phyloP scores from a whole-genome alignment of 2,888 invertebrate genomes.

The Cylloceria caligata region DNA sequence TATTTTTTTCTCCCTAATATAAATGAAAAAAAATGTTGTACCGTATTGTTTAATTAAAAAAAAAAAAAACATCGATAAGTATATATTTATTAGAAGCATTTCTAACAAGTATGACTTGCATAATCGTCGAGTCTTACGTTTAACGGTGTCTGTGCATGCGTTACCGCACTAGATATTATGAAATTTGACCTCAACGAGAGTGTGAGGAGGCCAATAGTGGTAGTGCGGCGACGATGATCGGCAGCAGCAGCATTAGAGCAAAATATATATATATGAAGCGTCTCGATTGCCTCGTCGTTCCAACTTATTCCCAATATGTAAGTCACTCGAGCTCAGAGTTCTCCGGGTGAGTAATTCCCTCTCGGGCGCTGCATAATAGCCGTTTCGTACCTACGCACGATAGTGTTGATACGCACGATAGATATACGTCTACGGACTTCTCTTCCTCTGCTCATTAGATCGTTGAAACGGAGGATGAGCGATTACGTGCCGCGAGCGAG shows the following conservation, averaged over 20 bases:
- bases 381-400: constrained; percentile 28
- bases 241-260: constrained; percentile 7
- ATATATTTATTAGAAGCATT: not conserved
- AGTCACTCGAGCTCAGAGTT: constrained; percentile 10
- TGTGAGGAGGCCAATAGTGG: constrained; percentile 27
- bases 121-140: constrained; percentile 2
- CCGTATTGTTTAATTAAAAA: too few relatives aligned
- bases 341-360: constrained; percentile 31
- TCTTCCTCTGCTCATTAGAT: not conserved
- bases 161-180: constrained; percentile 48
- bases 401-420: too few relatives aligned
- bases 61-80: not conserved
- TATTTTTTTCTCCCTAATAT: not conserved
- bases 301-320: constrained; percentile 21
- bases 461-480: not conserved
- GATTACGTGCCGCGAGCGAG: constrained; percentile 6
- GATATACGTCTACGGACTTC: constrained; percentile 8
- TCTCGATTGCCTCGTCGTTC: not conserved
- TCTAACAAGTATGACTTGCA: not conserved
- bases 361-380: constrained; percentile 27
- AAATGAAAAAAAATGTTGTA: not conserved
- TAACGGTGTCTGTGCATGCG: not conserved
- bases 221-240: constrained; percentile 8
- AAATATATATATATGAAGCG: not conserved
- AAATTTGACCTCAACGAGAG: constrained; percentile 59